Evolutionary conservation across 2,113 vertebrate genomes (phyloP).

Genomic region (Halcyon malimbica): DNA sequence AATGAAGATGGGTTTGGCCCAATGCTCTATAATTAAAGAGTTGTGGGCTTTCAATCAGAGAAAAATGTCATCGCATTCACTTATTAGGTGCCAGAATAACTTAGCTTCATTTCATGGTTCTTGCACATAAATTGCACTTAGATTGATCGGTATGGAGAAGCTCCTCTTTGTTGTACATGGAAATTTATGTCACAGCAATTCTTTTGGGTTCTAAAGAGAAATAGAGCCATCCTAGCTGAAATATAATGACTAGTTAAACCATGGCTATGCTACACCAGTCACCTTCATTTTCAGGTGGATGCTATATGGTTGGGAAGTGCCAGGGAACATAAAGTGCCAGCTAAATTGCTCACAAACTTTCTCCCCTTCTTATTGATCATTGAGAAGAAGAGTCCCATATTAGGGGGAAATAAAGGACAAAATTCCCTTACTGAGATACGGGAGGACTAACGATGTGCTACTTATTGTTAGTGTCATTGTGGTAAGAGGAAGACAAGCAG

Average conservation of each 20-base stretch:
- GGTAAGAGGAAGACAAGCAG: background rate
- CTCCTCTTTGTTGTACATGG: background rate
- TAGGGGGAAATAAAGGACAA: too few relatives aligned
- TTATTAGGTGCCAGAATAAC: conserved; percentile 45
- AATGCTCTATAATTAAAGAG: conserved; percentile 46
- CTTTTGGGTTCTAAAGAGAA: conserved; percentile 1
- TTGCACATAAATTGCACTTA: conserved; percentile 68
- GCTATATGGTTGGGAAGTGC: background rate
- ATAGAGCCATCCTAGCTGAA: conserved; percentile 21
- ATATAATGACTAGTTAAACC: background rate
- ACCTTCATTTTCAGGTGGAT: background rate
- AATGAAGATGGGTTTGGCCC: conserved; percentile 35
- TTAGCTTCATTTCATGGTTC: conserved; percentile 69
- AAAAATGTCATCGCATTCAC: conserved; percentile 17
- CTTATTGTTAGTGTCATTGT: background rate
- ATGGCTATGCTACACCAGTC: background rate
- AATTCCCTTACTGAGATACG: background rate
- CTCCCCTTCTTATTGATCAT: background rate
- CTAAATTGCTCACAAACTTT: background rate
- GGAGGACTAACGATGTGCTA: background rate
- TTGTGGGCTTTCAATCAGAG: conserved; percentile 30
- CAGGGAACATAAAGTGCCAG: background rate
- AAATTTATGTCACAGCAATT: conserved; percentile 31
- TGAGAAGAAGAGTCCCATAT: background rate
- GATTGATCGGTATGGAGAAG: conserved; percentile 46